Conservation (phyloP, 1,140 invertebrate species). For the Thaumetopoea pityocampa region DNA sequence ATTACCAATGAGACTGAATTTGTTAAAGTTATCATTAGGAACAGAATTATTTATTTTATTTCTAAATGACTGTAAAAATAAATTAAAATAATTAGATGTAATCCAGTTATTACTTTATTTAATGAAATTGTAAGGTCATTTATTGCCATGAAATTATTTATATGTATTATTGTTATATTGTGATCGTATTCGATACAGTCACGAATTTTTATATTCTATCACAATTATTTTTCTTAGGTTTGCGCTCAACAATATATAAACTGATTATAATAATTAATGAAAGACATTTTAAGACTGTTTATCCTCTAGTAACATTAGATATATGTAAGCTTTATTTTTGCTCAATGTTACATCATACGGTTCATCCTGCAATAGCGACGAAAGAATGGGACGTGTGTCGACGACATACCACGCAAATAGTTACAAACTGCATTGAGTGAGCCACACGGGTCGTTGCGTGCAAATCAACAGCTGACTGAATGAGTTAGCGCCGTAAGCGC, state of each 20-base stretch:
- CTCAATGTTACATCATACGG: slow-evolving; percentile 35
- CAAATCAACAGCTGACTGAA: no score
- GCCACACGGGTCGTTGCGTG: no score
- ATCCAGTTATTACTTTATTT: slow-evolving; percentile 29
- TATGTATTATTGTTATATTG: slow-evolving; percentile 20
- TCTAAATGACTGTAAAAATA: slow-evolving; percentile 30
- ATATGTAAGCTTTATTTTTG: slow-evolving; percentile 31
- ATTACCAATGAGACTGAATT: slow-evolving; percentile 71
- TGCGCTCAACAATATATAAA: slow-evolving; percentile 8
- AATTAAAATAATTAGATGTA: slow-evolving; percentile 32
- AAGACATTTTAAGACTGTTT: slow-evolving; percentile 34
- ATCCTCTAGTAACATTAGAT: slow-evolving; percentile 25
- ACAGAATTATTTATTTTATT: slow-evolving; percentile 65
- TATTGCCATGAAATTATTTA: slow-evolving; percentile 44
- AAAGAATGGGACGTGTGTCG: no score
- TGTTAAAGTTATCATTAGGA: slow-evolving; percentile 58
- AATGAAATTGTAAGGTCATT: slow-evolving; percentile 30
- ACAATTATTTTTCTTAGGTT: slow-evolving; percentile 14
- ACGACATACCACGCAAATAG: no score
- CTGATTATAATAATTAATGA: slow-evolving; percentile 22
- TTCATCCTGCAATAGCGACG: slow-evolving; percentile 31
- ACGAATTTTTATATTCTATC: slow-evolving; percentile 9
- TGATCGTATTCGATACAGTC: slow-evolving; percentile 16
- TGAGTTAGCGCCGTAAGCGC: no score
- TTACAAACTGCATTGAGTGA: no score